Evolutionary conservation across 2,797 vertebrate genomes (phyloP).

Genomic region (Helarctos malayanus): DNA sequence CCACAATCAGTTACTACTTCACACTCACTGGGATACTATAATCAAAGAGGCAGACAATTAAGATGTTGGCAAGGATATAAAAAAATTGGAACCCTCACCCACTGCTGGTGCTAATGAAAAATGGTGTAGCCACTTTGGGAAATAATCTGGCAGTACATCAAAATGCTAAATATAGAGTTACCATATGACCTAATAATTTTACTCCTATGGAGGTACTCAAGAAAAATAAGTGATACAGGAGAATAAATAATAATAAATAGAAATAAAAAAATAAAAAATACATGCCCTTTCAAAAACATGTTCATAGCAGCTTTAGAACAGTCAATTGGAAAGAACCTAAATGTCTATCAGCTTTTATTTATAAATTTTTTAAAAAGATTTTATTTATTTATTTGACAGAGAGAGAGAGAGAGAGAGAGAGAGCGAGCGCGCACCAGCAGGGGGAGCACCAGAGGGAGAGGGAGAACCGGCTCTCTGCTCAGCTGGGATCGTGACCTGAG

Average conservation of each 20-base stretch:
- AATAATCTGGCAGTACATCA: background rate
- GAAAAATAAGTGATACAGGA: background rate
- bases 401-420: too few species aligned
- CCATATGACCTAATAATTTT: background rate
- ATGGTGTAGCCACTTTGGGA: background rate
- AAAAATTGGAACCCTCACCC: background rate
- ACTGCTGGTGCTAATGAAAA: background rate
- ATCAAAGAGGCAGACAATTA: background rate
- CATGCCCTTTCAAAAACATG: background rate
- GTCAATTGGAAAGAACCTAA: background rate
- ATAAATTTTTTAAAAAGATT: too few species aligned
- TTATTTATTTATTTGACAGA: too few species aligned
- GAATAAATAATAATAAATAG: background rate
- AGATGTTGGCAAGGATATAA: background rate
- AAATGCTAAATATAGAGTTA: background rate
- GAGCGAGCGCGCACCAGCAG: too few species aligned
- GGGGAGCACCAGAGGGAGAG: too few species aligned
- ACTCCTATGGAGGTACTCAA: background rate
- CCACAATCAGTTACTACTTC: background rate
- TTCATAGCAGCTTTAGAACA: background rate
- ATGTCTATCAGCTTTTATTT: background rate
- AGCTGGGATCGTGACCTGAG: too few species aligned
- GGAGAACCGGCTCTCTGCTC: too few species aligned
- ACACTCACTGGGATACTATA: background rate
- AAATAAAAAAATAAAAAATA: background rate